phyloP scores from a whole-genome alignment of 2,888 invertebrate genomes.

The Polydrusus cervinus region DNA sequence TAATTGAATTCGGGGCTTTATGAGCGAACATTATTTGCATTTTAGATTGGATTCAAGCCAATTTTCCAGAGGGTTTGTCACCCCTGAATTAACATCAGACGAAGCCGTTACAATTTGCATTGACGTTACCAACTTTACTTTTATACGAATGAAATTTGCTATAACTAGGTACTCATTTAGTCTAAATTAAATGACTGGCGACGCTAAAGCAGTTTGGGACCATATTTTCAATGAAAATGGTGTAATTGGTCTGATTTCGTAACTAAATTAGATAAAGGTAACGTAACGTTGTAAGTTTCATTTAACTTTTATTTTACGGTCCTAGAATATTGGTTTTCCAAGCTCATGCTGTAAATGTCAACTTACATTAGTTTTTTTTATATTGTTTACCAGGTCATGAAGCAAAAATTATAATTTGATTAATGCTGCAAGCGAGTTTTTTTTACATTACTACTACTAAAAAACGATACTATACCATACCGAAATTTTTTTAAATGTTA shows the following conservation, averaged over 20 bases:
- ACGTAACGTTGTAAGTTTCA: constrained; percentile 5
- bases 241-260: constrained; percentile 19
- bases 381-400: too few relatives aligned
- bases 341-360: too few relatives aligned
- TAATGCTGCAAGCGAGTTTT: too few relatives aligned
- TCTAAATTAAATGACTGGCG: constrained; percentile 39
- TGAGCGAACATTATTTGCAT: constrained; percentile 65
- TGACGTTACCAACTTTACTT: constrained; percentile 45
- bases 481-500: too few relatives aligned
- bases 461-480: too few relatives aligned
- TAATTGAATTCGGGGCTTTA: constrained; percentile 61
- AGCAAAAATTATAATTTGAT: too few relatives aligned
- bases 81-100: constrained; percentile 57
- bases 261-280: not conserved
- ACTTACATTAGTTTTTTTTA: too few relatives aligned
- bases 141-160: constrained; percentile 47
- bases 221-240: constrained; percentile 18
- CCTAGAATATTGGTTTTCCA: too few relatives aligned
- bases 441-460: too few relatives aligned
- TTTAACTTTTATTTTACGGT: not conserved
- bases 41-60: constrained; percentile 68
- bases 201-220: constrained; percentile 5
- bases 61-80: constrained; percentile 68
- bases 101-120: constrained; percentile 49
- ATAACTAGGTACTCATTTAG: constrained; percentile 36